These are phyloP conservation scores for Lysandra coridon DNA, from an alignment of 2,888 invertebrate species.

Conservation along the genomic window DNA sequence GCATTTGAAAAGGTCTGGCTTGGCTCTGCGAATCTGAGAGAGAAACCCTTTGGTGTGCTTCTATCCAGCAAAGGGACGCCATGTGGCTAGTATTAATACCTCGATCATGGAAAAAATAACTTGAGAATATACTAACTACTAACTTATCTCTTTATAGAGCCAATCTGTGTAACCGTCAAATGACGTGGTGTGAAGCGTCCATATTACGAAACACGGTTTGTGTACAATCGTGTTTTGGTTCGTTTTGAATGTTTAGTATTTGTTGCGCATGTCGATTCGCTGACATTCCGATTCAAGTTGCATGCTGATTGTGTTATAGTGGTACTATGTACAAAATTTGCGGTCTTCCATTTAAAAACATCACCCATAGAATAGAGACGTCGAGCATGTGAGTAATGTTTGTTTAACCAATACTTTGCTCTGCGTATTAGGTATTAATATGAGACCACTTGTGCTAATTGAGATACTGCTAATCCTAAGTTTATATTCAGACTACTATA, in stretches of 20 bases:
- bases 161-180: too few species aligned
- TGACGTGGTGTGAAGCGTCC: too few species aligned
- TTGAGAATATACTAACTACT: too few species aligned
- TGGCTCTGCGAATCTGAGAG: neutral
- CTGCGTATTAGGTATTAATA: neutral
- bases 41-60: too few species aligned
- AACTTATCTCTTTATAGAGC: too few species aligned
- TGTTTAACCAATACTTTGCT: neutral
- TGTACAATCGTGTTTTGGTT: slow-evolving; percentile 1
- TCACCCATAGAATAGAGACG: neutral
- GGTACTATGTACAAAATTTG: neutral
- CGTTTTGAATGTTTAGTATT: neutral
- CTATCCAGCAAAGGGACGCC: too few species aligned
- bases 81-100: too few species aligned
- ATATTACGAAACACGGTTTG: neutral
- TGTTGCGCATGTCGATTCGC: neutral
- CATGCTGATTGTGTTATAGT: neutral
- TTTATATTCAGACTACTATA: too few species aligned
- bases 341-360: neutral
- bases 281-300: neutral
- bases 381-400: neutral
- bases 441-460: neutral
- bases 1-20: neutral
- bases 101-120: too few species aligned
- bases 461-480: too few species aligned